A percentile compares a stretch with the other conserved stretches of the same genome.
Evolutionary conservation across 2,888 invertebrate species (phyloP).

Genomic region (Lysandra bellargus): DNA sequence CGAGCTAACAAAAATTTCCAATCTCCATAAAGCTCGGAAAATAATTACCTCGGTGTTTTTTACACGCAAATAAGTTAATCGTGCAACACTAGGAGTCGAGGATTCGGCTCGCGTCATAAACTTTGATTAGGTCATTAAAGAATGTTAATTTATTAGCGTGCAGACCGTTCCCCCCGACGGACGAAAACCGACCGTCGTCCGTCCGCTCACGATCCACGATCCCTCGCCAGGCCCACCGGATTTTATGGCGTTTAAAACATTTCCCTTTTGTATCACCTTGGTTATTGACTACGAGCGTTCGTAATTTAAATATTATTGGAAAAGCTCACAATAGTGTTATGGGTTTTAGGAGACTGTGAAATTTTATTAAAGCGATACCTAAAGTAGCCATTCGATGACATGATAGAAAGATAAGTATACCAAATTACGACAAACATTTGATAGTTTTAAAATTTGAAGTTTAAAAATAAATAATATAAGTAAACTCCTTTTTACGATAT

Average conservation of each 20-base stretch:
- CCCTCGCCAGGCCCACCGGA: conserved; percentile 43
- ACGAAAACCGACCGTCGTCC: conserved; percentile 63
- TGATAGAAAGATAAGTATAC: background rate
- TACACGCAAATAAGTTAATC: conserved; percentile 74
- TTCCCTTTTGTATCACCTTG: conserved; percentile 59
- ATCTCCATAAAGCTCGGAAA: conserved; percentile 77
- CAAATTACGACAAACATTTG: background rate
- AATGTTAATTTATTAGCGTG: conserved; percentile 77
- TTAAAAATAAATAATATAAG: background rate
- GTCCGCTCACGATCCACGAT: conserved; percentile 51
- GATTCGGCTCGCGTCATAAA: conserved; percentile 80
- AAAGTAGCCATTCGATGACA: background rate
- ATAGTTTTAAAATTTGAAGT: background rate
- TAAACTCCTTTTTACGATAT: background rate
- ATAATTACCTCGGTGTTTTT: conserved; percentile 68
- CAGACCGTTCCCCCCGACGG: conserved; percentile 68
- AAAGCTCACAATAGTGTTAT: conserved; percentile 28
- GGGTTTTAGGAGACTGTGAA: conserved; percentile 25
- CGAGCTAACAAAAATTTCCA: conserved; percentile 74
- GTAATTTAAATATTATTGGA: conserved; percentile 38
- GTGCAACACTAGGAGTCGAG: conserved; percentile 77
- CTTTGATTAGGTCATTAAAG: conserved; percentile 81
- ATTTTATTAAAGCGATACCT: conserved; percentile 12
- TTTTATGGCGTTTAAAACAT: conserved; percentile 59
- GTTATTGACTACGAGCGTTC: conserved; percentile 52